phyloP scores from a whole-genome alignment of 2,797 vertebrate species.

The Argentina silus region DNA sequence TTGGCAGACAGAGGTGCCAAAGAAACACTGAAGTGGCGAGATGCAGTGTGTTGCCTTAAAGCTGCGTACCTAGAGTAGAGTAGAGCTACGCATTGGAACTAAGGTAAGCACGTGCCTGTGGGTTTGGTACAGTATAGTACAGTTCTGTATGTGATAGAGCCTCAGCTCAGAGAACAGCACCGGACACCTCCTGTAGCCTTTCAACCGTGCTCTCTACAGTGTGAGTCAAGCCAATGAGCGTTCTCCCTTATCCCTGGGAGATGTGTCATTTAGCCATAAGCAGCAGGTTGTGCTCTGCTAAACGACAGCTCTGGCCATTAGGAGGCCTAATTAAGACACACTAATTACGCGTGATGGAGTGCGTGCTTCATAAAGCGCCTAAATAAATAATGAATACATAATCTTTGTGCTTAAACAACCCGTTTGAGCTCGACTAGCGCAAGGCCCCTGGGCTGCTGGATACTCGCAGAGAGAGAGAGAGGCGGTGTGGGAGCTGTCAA shows the following conservation, averaged over 20 bases:
- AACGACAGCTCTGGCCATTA: slow-evolving; percentile 70
- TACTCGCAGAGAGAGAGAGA: slow-evolving; percentile 35
- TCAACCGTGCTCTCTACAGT: too few relatives aligned
- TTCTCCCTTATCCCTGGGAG: slow-evolving; percentile 43
- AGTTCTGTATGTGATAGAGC: neutral
- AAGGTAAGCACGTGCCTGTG: too few relatives aligned
- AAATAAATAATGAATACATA: slow-evolving; percentile 75
- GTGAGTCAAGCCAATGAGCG: too few relatives aligned
- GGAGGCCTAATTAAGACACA: slow-evolving; percentile 76
- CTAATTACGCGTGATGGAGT: slow-evolving; percentile 82
- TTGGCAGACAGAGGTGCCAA: slow-evolving; percentile 53
- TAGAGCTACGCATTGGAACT: too few relatives aligned
- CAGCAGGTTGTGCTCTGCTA: slow-evolving; percentile 67
- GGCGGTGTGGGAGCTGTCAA: slow-evolving; percentile 69
- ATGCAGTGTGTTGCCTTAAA: neutral
- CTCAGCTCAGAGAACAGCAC: neutral
- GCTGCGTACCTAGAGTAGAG: too few relatives aligned
- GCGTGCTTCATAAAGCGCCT: slow-evolving; percentile 61
- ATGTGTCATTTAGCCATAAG: slow-evolving; percentile 66
- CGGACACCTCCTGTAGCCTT: too few relatives aligned
- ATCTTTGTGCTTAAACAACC: slow-evolving; percentile 73
- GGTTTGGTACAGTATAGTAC: too few relatives aligned
- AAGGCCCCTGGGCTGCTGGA: slow-evolving; percentile 56
- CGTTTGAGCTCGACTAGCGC: slow-evolving; percentile 67
- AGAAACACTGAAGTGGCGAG: slow-evolving; percentile 17